phyloP scores from a whole-genome alignment of 2,797 vertebrate genomes.

The Neomorphus geoffroyi region DNA sequence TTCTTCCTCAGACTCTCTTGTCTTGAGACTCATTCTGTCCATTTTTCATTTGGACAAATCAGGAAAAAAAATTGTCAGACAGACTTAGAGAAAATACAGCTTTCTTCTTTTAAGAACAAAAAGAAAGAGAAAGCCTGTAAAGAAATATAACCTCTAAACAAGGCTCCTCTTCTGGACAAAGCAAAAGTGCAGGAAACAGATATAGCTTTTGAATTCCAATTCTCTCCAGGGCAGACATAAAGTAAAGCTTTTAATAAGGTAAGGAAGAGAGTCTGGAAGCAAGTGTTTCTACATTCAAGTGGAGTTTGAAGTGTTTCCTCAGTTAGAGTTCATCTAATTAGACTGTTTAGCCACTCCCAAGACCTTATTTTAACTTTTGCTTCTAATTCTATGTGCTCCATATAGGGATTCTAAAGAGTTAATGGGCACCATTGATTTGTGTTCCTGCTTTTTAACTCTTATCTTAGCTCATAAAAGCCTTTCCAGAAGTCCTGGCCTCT shows the following conservation, averaged over 20 bases:
- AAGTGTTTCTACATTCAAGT: not conserved
- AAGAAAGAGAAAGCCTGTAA: not conserved
- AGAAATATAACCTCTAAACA: not conserved
- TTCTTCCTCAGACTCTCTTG: not conserved
- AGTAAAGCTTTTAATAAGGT: not conserved
- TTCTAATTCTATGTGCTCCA: not conserved
- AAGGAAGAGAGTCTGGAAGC: not conserved
- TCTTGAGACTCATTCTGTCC: not conserved
- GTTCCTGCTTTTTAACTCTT: not conserved
- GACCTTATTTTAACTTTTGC: not conserved
- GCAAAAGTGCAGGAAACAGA: not conserved
- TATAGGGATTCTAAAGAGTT: not conserved
- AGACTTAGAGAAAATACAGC: not conserved
- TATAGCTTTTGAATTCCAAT: not conserved
- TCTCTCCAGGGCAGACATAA: not conserved
- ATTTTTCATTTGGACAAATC: not conserved
- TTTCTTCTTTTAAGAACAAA: not conserved
- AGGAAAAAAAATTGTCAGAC: not conserved
- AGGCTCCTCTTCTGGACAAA: not conserved
- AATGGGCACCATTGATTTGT: not conserved
- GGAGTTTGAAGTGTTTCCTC: not conserved
- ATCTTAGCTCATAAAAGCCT: rapidly evolving
- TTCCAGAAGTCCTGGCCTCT: not conserved
- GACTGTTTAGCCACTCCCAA: not conserved
- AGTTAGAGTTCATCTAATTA: not conserved